These are phyloP conservation scores for Enchytraeus crypticus DNA, from an alignment of 2,888 invertebrate genomes.

Conservation along the genomic window DNA sequence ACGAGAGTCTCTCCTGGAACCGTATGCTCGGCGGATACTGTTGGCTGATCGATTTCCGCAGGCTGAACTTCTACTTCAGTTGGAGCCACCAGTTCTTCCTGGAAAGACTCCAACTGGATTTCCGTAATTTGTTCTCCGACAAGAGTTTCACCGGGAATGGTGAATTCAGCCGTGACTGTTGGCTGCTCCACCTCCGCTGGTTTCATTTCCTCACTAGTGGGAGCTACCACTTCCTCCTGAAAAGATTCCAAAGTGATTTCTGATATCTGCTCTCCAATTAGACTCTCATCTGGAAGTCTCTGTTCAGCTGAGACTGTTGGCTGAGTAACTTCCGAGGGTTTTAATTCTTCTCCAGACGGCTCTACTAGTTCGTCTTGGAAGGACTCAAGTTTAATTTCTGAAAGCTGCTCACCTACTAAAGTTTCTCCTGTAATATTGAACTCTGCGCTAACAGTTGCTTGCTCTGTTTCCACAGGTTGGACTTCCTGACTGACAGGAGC, in stretches of 20 bases:
- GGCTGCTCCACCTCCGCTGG: constrained; percentile 4
- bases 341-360: constrained; percentile 6
- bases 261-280: constrained; percentile 12
- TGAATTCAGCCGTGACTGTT: constrained; percentile 7
- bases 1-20: constrained; percentile 4
- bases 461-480: background rate
- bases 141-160: background rate
- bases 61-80: constrained; percentile 9
- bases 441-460: background rate
- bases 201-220: constrained; percentile 2
- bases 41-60: constrained; percentile 6
- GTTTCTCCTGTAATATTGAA: constrained; percentile 5
- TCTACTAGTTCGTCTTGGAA: constrained; percentile 4
- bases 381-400: constrained; percentile 6
- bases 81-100: background rate
- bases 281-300: constrained; percentile 2
- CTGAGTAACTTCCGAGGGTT: constrained; percentile 7
- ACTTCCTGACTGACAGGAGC: constrained; percentile 2
- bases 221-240: constrained; percentile 10
- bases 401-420: background rate
- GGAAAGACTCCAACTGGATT: background rate
- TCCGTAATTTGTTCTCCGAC: background rate
- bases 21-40: constrained; percentile 6
- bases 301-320: constrained; percentile 5
- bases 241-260: constrained; percentile 5